Percentiles rank a stretch among this genome's conserved stretches.
These are phyloP conservation scores for Sapajus apella DNA, from an alignment of 2,113 vertebrate genomes.

Conservation along the genomic window DNA sequence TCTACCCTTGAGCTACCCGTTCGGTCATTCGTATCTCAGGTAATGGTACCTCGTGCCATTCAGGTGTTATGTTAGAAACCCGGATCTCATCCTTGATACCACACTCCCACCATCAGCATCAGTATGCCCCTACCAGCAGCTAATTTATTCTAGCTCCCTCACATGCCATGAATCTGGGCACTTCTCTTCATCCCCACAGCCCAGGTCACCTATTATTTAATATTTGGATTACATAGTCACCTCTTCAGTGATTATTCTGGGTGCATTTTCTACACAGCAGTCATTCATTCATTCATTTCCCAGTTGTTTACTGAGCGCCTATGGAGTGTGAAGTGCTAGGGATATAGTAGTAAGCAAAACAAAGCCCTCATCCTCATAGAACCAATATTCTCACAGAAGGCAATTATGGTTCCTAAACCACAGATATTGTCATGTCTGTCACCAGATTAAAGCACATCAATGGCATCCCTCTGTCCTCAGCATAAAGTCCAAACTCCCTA, in stretches of 20 bases:
- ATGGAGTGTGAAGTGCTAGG: background rate
- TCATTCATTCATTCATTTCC: background rate
- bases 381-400: background rate
- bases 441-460: background rate
- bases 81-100: background rate
- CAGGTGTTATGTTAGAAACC: background rate
- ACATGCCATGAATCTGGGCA: background rate
- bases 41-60: background rate
- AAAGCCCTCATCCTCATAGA: background rate
- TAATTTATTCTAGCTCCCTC: background rate
- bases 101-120: background rate
- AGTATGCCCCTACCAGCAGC: background rate
- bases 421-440: background rate
- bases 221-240: background rate
- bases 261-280: background rate
- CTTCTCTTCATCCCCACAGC: background rate
- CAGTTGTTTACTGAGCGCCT: background rate
- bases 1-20: background rate
- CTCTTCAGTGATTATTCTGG: background rate
- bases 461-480: background rate
- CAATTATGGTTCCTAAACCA: background rate
- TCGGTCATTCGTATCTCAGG: background rate
- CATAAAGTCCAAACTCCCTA: background rate
- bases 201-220: background rate
- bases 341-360: background rate